Conservation (phyloP, 2,888 invertebrate genomes). For the Drosophila colorata region DNA sequence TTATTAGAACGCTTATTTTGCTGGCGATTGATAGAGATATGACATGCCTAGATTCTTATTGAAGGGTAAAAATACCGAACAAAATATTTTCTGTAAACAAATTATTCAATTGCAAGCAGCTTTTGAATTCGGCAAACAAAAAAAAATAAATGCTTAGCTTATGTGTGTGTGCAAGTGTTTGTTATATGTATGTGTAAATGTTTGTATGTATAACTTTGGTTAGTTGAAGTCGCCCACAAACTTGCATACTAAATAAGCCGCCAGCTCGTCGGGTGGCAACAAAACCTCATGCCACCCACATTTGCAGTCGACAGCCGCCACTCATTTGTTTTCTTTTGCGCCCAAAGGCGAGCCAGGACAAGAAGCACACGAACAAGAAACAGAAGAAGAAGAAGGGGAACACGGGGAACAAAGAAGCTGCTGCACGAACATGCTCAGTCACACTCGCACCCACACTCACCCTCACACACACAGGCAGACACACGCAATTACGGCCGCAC, state of each 20-base stretch:
- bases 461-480: conserved; percentile 20
- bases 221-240: conserved; percentile 74
- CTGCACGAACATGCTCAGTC: conserved; percentile 43
- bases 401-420: conserved; percentile 15
- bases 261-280: conserved; percentile 15
- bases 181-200: conserved; percentile 6
- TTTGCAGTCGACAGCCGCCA: conserved; percentile 69
- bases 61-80: no score
- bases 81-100: not conserved
- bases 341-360: conserved; percentile 62
- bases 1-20: no score
- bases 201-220: conserved; percentile 52
- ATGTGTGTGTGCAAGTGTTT: conserved; percentile 5
- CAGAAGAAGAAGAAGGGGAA: not conserved
- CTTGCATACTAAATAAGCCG: conserved; percentile 78
- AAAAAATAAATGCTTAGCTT: not conserved
- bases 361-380: conserved; percentile 5
- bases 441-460: conserved; percentile 30
- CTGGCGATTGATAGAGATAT: no score
- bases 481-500: conserved; percentile 49
- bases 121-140: conserved; percentile 9
- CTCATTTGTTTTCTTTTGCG: conserved; percentile 76
- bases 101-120: conserved; percentile 13
- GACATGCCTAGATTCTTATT: no score
- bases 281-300: conserved; percentile 62